phyloP scores from a whole-genome alignment of 2,888 invertebrate species.

The Pseudococcus longispinus region DNA sequence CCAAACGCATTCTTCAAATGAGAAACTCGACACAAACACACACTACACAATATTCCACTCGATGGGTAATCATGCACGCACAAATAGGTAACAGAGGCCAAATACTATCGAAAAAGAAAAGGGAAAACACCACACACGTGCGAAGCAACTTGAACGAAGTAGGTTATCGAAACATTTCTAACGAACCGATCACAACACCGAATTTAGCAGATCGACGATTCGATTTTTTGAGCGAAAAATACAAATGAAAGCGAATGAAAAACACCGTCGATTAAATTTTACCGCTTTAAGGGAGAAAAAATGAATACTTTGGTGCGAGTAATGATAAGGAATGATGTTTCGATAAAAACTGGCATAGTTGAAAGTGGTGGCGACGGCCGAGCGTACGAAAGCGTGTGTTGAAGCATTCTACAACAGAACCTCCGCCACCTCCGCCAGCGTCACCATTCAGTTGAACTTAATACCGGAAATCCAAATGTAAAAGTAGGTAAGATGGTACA shows the following conservation, averaged over 20 bases:
- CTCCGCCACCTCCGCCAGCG: not conserved
- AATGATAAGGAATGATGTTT: slow-evolving; percentile 29
- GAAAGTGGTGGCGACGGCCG: slow-evolving; percentile 28
- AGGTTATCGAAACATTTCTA: not conserved
- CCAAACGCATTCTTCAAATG: slow-evolving; percentile 2
- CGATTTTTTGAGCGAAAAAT: not conserved
- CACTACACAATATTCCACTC: not conserved
- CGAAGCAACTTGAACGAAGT: not conserved
- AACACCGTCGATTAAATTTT: not conserved
- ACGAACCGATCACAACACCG: not conserved
- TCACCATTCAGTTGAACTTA: not conserved
- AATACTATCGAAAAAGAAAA: not conserved
- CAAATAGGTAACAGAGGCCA: not conserved
- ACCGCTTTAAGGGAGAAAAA: not conserved
- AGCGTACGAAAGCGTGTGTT: not conserved
- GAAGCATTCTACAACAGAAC: slow-evolving; percentile 11
- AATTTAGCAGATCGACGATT: not conserved
- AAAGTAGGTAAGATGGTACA: slow-evolving; percentile 49
- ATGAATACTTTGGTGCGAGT: not conserved
- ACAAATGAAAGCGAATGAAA: not conserved
- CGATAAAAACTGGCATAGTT: slow-evolving; percentile 22
- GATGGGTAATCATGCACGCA: too few relatives aligned
- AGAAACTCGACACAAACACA: not conserved
- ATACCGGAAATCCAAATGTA: slow-evolving; percentile 50
- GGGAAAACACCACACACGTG: not conserved